Conservation (phyloP, 2,797 vertebrate species). For the Ambastaia sidthimunki region DNA sequence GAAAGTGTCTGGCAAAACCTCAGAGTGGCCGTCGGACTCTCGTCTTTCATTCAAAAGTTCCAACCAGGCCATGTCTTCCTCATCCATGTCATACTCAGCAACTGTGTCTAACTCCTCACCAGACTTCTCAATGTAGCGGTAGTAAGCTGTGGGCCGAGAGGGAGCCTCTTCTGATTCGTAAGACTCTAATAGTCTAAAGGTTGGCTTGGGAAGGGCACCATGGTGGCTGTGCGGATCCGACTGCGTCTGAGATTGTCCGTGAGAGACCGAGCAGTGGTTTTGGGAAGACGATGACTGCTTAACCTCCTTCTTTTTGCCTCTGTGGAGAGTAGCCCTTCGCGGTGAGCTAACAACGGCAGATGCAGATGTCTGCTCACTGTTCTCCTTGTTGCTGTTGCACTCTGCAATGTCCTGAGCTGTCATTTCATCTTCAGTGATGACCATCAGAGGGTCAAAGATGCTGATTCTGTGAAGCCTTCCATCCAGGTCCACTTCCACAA, state of each 20-base stretch:
- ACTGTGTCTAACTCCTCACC: constrained; percentile 81
- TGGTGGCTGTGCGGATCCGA: constrained; percentile 66
- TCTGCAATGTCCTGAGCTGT: constrained; percentile 89
- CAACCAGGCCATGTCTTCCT: constrained; percentile 87
- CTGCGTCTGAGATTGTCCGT: constrained; percentile 75
- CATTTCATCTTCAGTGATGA: constrained; percentile 89
- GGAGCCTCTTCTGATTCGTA: constrained; percentile 71
- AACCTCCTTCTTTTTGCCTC: constrained; percentile 87
- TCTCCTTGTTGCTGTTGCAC: constrained; percentile 92
- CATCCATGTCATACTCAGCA: constrained; percentile 90
- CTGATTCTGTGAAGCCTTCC: constrained; percentile 88
- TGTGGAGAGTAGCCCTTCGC: constrained; percentile 78
- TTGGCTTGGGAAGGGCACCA: constrained; percentile 79
- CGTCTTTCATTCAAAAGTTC: constrained; percentile 87
- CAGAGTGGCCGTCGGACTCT: constrained; percentile 75
- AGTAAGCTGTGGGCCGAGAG: constrained; percentile 80
- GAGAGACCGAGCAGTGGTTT: constrained; percentile 58
- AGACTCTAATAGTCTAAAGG: constrained; percentile 80
- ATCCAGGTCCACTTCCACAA: constrained; percentile 89
- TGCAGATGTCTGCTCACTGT: constrained; percentile 85
- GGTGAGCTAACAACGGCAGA: constrained; percentile 75
- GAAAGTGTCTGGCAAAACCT: constrained; percentile 82
- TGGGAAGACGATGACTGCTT: constrained; percentile 71
- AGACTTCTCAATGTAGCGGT: constrained; percentile 84
- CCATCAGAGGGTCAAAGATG: constrained; percentile 87